Evolutionary conservation across 2,888 invertebrate genomes (phyloP), one percentile per base, ranked within the genome.

Genomic region (Maniola hyperantus): DNA sequence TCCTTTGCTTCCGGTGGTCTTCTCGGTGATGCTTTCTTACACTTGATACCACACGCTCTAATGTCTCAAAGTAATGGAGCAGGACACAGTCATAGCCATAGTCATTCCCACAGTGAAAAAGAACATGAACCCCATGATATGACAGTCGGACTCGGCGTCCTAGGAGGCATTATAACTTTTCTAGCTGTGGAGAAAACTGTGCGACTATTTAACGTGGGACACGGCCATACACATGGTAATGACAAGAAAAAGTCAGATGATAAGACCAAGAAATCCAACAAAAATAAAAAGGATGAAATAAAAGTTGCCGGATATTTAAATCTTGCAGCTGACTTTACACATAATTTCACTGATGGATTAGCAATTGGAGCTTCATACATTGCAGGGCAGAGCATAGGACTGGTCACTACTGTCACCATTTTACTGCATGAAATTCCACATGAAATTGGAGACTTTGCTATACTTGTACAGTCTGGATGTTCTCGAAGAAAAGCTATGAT

Each of bases 381-480:
- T 78, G 98, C 98, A 68, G 99, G 99, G 11, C 95, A 96, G 77
- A 96, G 94, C 75, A 94, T 97, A 78, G 98, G 98, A 36, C 93
- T 96, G 64, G 94, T 99, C 13, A 99, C 99, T 15, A 99, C 99
- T 34, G 91, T 99, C 46, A 99, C 99, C 1, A 99, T 99, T 79
- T 93, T 99, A 63, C 90, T 99, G 55, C 99, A 99, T 87, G 99
- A 99, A 93, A 97, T 99, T 71, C 99, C 99, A 44, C 99, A 99
- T 93, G 99, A 99, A 92, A 99, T 99, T 82, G 99, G 99, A 48
- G 99, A 99, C 87, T 99, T 99, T 93, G 99, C 99, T 13, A 99
- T 99, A 84, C 94, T 99, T 65, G 96, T 99, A 66, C 99, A 99
- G 87, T 99, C 99, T 57, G 99, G 99, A 33, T 99, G 98, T 82